These are phyloP conservation scores for Triplophysa siluroides DNA, from an alignment of 2,113 vertebrate species.

Conservation along the genomic window DNA sequence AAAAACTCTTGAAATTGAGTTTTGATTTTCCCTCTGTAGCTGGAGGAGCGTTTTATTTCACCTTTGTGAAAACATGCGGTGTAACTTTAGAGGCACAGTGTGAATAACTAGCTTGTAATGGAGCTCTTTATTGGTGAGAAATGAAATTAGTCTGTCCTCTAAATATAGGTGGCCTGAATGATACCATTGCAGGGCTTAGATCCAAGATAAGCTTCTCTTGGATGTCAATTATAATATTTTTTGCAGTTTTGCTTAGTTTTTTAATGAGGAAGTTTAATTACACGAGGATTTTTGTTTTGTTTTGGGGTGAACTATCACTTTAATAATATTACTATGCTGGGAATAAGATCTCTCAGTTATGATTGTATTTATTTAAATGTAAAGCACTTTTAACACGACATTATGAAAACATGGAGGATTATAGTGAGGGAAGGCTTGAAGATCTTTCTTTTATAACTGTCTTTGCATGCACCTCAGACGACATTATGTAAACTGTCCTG, in stretches of 20 bases:
- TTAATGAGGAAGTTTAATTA: slow-evolving; percentile 3
- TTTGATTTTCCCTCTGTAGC: slow-evolving; percentile 22
- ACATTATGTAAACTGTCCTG: neutral
- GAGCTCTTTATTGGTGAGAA: slow-evolving; percentile 38
- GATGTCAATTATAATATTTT: slow-evolving; percentile 26
- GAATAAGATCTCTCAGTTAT: neutral
- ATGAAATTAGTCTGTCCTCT: slow-evolving; percentile 30
- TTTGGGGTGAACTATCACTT: neutral
- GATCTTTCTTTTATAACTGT: too few relatives aligned
- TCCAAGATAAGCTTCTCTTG: slow-evolving; percentile 50
- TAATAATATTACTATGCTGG: neutral
- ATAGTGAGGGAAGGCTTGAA: too few relatives aligned
- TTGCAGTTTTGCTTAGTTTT: slow-evolving; percentile 19
- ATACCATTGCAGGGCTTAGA: slow-evolving; percentile 29
- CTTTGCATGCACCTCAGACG: too few relatives aligned
- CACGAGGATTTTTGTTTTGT: neutral
- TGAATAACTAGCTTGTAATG: slow-evolving; percentile 45
- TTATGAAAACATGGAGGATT: neutral
- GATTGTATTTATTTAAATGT: neutral
- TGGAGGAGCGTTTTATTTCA: slow-evolving; percentile 47
- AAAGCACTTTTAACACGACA: neutral
- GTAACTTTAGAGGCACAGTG: slow-evolving; percentile 27
- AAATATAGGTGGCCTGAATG: slow-evolving; percentile 43
- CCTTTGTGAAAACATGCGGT: slow-evolving; percentile 30
- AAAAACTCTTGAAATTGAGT: slow-evolving; percentile 36